These are phyloP conservation scores for Ophiothrix spiculata DNA, from an alignment of 35 echinoderm and acorn worm species.

Conservation along the genomic window DNA sequence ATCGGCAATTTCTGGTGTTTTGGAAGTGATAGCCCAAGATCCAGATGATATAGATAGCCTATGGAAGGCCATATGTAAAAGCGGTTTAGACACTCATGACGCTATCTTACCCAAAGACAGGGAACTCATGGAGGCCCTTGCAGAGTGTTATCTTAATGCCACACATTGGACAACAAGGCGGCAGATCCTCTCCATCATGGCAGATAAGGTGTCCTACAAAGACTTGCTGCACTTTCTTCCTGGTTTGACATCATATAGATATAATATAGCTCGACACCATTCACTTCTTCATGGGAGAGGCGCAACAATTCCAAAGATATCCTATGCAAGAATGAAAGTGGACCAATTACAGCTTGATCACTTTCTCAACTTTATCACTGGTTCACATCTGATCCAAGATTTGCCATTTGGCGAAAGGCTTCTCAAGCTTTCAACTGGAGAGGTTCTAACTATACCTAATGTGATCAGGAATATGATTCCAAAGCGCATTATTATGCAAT, in stretches of 20 bases:
- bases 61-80: not conserved
- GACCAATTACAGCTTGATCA: not conserved
- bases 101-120: not conserved
- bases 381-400: constrained; percentile 32
- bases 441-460: constrained; percentile 6
- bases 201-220: constrained; percentile 13
- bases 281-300: not conserved
- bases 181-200: constrained; percentile 28
- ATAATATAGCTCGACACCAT: not conserved
- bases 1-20: not conserved
- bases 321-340: not conserved
- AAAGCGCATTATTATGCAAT: constrained; percentile 27
- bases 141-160: constrained; percentile 16
- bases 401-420: constrained; percentile 38
- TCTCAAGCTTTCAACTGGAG: constrained; percentile 30
- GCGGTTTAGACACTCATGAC: not conserved
- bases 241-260: not conserved
- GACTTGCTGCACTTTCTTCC: not conserved
- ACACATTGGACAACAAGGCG: constrained; percentile 19
- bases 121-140: constrained; percentile 13
- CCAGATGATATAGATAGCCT: constrained; percentile 16
- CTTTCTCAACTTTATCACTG: constrained; percentile 17
- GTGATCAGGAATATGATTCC: constrained; percentile 26
- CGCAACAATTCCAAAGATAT: not conserved
- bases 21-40: not conserved